Evolutionary conservation across 2,888 invertebrate species (phyloP).

Genomic region (Acleris emargana): DNA sequence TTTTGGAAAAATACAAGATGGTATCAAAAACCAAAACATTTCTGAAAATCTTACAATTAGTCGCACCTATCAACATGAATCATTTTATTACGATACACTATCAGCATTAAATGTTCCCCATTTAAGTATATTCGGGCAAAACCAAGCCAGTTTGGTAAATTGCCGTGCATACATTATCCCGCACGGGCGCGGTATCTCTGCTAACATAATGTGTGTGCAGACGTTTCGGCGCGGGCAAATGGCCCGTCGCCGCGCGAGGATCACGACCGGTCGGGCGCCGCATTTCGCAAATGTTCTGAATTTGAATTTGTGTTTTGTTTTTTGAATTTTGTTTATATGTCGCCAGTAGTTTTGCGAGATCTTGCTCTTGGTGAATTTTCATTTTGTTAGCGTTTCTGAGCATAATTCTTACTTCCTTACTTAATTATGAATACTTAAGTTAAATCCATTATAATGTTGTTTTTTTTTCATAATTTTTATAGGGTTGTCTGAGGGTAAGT

Average conservation of each 20-base stretch:
- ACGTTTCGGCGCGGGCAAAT: conserved; percentile 34
- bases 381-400: not conserved
- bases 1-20: conserved; percentile 3
- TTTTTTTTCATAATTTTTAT: too few relatives aligned
- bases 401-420: not conserved
- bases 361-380: not conserved
- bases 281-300: conserved; percentile 27
- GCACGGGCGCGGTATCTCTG: conserved; percentile 30
- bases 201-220: conserved; percentile 35
- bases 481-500: too few relatives aligned
- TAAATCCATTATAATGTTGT: too few relatives aligned
- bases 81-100: conserved; percentile 31
- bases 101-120: conserved; percentile 30
- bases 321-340: conserved; percentile 6
- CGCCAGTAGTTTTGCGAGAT: not conserved
- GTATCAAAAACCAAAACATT: conserved; percentile 11
- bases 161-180: conserved; percentile 35
- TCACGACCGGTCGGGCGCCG: conserved; percentile 42
- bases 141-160: conserved; percentile 35
- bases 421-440: too few relatives aligned
- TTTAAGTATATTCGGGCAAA: conserved; percentile 29
- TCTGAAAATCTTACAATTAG: conserved; percentile 14
- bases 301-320: conserved; percentile 23
- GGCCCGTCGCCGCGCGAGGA: conserved; percentile 40
- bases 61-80: conserved; percentile 19